Conservation (phyloP, 2,797 vertebrate genomes). For the Spinus olivaceus region DNA sequence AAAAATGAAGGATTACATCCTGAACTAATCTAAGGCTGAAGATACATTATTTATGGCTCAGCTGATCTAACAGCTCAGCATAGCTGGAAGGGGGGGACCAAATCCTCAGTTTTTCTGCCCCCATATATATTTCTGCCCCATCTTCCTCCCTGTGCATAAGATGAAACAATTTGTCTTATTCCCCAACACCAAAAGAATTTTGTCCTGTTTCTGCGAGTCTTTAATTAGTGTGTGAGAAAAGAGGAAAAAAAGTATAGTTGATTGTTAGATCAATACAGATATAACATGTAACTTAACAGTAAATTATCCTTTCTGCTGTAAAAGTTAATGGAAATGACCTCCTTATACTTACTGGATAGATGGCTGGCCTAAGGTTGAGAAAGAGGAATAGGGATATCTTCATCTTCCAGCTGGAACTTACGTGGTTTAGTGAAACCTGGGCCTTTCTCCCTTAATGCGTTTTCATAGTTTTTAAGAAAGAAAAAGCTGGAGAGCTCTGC, state of each 20-base stretch:
- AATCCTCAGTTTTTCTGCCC: not conserved
- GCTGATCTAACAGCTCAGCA: not conserved
- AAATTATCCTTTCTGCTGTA: not conserved
- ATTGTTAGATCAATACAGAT: not conserved
- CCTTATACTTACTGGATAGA: not conserved
- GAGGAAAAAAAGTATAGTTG: not conserved
- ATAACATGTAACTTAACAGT: not conserved
- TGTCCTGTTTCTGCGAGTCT: not conserved
- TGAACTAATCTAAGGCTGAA: not conserved
- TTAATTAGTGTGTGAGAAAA: not conserved
- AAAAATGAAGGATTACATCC: not conserved
- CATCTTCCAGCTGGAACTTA: not conserved
- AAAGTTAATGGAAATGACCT: not conserved
- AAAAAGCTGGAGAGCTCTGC: not conserved
- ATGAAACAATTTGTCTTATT: not conserved
- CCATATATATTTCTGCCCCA: not conserved
- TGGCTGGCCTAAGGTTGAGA: not conserved
- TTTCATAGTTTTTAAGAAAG: not conserved
- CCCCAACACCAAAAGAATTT: not conserved
- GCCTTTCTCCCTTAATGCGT: not conserved
- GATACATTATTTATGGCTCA: not conserved
- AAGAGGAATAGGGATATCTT: not conserved
- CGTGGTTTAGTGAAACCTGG: not conserved
- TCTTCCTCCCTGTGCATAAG: not conserved
- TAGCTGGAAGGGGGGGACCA: not conserved